These are phyloP conservation scores for Gyps fulvus DNA, from an alignment of 2,113 vertebrate genomes.

Conservation along the genomic window DNA sequence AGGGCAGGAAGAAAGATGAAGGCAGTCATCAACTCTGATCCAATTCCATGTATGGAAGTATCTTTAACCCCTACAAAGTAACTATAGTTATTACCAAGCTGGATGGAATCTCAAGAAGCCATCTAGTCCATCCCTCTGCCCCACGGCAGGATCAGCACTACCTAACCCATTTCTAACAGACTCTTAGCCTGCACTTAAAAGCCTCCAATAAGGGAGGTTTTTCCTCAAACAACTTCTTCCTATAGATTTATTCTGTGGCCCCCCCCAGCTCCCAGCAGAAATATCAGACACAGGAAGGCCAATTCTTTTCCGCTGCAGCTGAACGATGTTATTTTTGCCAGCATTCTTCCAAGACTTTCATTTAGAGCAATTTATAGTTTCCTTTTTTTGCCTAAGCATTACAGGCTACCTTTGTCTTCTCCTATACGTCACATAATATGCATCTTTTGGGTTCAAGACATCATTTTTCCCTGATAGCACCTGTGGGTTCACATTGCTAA, in stretches of 20 bases:
- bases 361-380: not conserved
- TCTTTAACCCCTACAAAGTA: not conserved
- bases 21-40: not conserved
- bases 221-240: not conserved
- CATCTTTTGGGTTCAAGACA: not conserved
- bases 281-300: not conserved
- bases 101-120: conserved; percentile 22
- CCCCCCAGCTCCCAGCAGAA: not conserved
- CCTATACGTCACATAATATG: fast-evolving
- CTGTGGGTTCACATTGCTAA: not conserved
- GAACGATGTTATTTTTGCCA: not conserved
- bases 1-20: not conserved
- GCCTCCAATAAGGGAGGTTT: not conserved
- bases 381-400: not conserved
- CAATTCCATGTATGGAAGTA: not conserved
- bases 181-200: not conserved
- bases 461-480: not conserved
- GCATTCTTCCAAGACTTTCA: not conserved
- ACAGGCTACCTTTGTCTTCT: not conserved
- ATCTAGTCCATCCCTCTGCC: not conserved
- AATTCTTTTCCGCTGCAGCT: not conserved
- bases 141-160: not conserved
- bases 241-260: not conserved
- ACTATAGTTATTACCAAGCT: not conserved
- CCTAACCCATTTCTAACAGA: not conserved